Evolutionary conservation across 1,140 invertebrate genomes (phyloP), one percentile per base, ranked within the genome.

Genomic region (Hycleus phaleratus): DNA sequence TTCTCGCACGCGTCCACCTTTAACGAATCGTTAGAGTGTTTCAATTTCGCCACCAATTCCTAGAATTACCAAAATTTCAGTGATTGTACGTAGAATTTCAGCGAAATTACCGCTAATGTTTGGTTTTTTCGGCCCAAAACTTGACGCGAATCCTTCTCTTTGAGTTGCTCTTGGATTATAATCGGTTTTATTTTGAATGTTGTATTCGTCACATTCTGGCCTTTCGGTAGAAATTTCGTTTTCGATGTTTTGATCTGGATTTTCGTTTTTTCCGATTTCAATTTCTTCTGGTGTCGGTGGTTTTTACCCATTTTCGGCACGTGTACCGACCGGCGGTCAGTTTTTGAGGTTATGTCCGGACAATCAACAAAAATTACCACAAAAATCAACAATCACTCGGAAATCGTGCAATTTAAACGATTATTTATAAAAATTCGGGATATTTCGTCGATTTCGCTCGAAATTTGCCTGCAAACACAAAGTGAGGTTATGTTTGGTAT

Each of bases 171-270:
- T 53, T 80, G 79, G 40, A 95, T 81, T 6, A 91, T 75, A 63
- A 96, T 93, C 69, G 91, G 89, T 64, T 88, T 88, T 2, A 92
- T 81, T 82, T 93, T 93, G 68, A 95, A 95, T 65, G 85, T 82
- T 0, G 89, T 87, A 69, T 93, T 84, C 0, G 91, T 95, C 3
- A 90, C 81, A 80, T 95, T 95, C 44, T 85, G 81, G 9, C 87
- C 85, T 74, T 87, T 90, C 0, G 87, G 85, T 45, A 88, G 70
- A 55, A 76, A 67, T 53, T 80, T 81, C 10, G 76, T 82, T 65
- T 82, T 83, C 72, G 76, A 81, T 75, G 70, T 82, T 72, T 89
- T 90, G 38, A 91, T 71, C 71, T 90, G 89, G 1, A 86, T 82
- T 78, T 90, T 91, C 0, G 84, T 76, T 64, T 86, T 90, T 73